Evolutionary conservation across 1,140 invertebrate species (phyloP), one percentile per base, ranked within the genome.

Genomic region (Aethina tumida): DNA sequence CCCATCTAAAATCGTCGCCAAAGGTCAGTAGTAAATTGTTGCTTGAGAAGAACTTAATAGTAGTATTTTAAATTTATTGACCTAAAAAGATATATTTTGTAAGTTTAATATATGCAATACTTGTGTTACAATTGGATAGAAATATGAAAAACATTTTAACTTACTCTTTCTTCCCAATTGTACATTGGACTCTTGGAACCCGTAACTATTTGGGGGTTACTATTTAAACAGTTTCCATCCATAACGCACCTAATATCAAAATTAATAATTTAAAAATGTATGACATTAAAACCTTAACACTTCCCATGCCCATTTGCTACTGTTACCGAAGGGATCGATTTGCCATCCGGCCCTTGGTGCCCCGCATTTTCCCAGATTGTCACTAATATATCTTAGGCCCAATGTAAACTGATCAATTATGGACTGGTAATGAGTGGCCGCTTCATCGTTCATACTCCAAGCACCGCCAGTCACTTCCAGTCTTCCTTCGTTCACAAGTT

Each of bases 231-330:
- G n/a, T n/a, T n/a, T n/a, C 7, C 13, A 14, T 86, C 80, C 59
- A 93, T 88, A 1, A 56, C 45, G 54, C 91, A 94, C 1, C 80
- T 62, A 1, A 83, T 65, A 58, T 95, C 91, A 57, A 91, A 96
- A 55, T 90, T 94, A 62, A 89, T 94, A 0, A 85, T 87, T 2
- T 73, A 81, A 80, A 10, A 81, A 5, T n/a, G 79, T 81, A 62
- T 86, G 80, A 57, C 74, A 88, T 2, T 72, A 73, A 56, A 75
- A 65, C 43, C 75, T 72, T 12, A 78, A 73, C 52, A 82, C 71
- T 4, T 84, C 53, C 1, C 75, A 77, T 0, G 79, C 77, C 53
- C 68, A 66, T 50, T 84, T 80, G 22, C 73, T 52, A 0, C 77
- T 74, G 53, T 85, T 81, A 3, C 81, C 81, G 50, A 83, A 84